Evolutionary conservation across 2,888 invertebrate genomes (phyloP).

Genomic region (Chromoteleia sp.): DNA sequence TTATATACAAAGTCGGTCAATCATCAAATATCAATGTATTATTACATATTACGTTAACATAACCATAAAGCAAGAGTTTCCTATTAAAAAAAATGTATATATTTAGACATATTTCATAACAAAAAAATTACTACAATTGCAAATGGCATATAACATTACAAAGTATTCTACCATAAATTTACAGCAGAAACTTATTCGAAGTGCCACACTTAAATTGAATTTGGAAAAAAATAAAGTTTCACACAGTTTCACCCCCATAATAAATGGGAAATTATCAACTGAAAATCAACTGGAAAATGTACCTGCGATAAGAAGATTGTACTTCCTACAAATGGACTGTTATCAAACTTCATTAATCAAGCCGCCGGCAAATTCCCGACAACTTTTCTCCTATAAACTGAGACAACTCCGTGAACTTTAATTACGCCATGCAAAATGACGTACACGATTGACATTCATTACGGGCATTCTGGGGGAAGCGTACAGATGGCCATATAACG

Average conservation of each 20-base stretch:
- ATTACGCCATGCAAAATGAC: background rate
- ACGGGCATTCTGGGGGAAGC: constrained; percentile 17
- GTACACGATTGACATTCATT: constrained; percentile 33
- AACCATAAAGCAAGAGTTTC: too few species aligned
- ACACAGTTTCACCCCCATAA: background rate
- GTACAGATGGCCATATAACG: constrained; percentile 19
- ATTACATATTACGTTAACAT: too few species aligned
- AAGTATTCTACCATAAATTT: too few species aligned
- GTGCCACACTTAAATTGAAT: too few species aligned
- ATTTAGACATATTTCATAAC: too few species aligned
- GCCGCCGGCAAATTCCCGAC: background rate
- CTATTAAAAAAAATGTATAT: too few species aligned
- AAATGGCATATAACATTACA: too few species aligned
- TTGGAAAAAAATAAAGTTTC: too few species aligned
- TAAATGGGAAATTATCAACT: background rate
- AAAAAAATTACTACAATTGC: too few species aligned
- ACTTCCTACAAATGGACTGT: background rate
- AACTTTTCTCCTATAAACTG: background rate
- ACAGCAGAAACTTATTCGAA: too few species aligned
- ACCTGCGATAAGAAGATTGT: background rate
- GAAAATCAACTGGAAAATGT: background rate
- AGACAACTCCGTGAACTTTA: background rate
- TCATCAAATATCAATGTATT: too few species aligned
- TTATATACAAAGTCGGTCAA: too few species aligned
- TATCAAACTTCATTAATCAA: background rate